Percentiles rank a stretch among this genome's conserved stretches.
Evolutionary conservation across 2,888 invertebrate species (phyloP).

Genomic region (Cheilosia vulpina): DNA sequence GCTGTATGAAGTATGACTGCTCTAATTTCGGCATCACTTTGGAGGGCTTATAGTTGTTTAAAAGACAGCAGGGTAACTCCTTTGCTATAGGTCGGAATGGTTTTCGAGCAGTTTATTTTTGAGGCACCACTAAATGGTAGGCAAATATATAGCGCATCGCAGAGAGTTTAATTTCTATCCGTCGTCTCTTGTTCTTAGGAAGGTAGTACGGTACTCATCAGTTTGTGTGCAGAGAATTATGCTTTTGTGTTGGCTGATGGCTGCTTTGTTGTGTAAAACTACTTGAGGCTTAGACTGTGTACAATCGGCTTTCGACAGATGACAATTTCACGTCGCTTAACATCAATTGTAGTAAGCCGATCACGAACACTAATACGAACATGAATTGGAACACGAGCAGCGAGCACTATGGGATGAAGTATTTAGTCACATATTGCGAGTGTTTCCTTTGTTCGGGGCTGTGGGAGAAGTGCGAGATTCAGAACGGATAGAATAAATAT

Average conservation of each 20-base stretch:
- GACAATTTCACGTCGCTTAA: slow-evolving; percentile 38
- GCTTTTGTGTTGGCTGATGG: slow-evolving; percentile 51
- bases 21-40: slow-evolving; percentile 48
- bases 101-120: slow-evolving; percentile 59
- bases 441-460: slow-evolving; percentile 17
- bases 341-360: slow-evolving; percentile 31
- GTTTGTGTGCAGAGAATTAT: slow-evolving; percentile 53
- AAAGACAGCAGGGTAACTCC: slow-evolving; percentile 1
- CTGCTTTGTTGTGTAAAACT: slow-evolving; percentile 28
- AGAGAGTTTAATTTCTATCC: slow-evolving; percentile 59
- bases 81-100: slow-evolving; percentile 1
- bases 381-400: slow-evolving; percentile 18
- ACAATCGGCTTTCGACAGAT: slow-evolving; percentile 64
- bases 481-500: slow-evolving; percentile 8
- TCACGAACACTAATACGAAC: slow-evolving; percentile 24
- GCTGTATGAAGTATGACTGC: slow-evolving; percentile 42
- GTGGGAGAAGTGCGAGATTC: slow-evolving; percentile 4
- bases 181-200: slow-evolving; percentile 9
- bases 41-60: slow-evolving; percentile 16
- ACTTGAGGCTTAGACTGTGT: slow-evolving; percentile 46
- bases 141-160: slow-evolving; percentile 29
- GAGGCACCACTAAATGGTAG: slow-evolving; percentile 4
- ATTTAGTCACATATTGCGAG: slow-evolving; percentile 25
- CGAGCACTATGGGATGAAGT: slow-evolving; percentile 1
- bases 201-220: slow-evolving; percentile 37